These are phyloP conservation scores for Nebria brevicollis DNA, from an alignment of 2,888 invertebrate species.

Conservation along the genomic window DNA sequence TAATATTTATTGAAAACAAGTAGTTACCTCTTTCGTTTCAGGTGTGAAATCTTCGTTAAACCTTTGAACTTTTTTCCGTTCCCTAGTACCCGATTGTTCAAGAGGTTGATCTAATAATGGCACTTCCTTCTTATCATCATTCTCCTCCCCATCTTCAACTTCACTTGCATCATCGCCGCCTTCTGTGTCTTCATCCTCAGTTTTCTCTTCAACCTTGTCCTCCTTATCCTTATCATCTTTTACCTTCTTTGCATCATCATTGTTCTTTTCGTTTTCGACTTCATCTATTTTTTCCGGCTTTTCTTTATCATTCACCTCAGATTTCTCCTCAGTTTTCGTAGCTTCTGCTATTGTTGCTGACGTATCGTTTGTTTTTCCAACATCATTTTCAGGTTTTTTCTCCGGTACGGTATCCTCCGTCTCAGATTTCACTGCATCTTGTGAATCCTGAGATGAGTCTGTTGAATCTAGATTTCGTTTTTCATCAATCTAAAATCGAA, in stretches of 20 bases:
- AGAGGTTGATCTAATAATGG: slow-evolving; percentile 60
- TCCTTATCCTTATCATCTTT: slow-evolving; percentile 50
- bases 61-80: slow-evolving; percentile 59
- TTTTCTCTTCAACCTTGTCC: slow-evolving; percentile 45
- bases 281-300: slow-evolving; percentile 54
- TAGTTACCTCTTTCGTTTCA: slow-evolving; percentile 52
- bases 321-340: slow-evolving; percentile 49
- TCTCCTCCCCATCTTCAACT: slow-evolving; percentile 54
- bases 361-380: slow-evolving; percentile 50
- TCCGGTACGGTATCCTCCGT: slow-evolving; percentile 45
- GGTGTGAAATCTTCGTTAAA: slow-evolving; percentile 56
- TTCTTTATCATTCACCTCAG: slow-evolving; percentile 52
- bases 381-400: slow-evolving; percentile 47
- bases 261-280: slow-evolving; percentile 53
- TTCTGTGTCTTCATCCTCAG: slow-evolving; percentile 37
- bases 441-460: slow-evolving; percentile 55
- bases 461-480: slow-evolving; percentile 52
- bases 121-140: slow-evolving; percentile 52
- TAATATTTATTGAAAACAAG: no score
- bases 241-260: slow-evolving; percentile 52
- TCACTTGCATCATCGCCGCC: slow-evolving; percentile 48
- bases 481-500: slow-evolving; percentile 31
- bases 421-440: slow-evolving; percentile 51
- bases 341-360: slow-evolving; percentile 48
- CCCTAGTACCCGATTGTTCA: slow-evolving; percentile 58